These are phyloP conservation scores for Chrysodeixis includens DNA, from an alignment of 2,888 invertebrate genomes.

Conservation along the genomic window DNA sequence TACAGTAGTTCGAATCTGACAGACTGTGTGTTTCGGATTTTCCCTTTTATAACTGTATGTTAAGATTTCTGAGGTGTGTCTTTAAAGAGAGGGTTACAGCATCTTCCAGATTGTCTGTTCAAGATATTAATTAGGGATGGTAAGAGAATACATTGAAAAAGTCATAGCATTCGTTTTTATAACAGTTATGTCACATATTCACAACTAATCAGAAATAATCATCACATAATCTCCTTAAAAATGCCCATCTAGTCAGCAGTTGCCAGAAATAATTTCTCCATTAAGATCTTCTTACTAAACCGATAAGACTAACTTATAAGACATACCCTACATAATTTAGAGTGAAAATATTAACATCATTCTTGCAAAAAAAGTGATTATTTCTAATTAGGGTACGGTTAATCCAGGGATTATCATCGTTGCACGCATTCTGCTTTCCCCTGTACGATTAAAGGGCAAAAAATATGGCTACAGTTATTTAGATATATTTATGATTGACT, in stretches of 20 bases:
- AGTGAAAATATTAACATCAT: constrained; percentile 45
- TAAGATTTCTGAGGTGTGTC: too few species aligned
- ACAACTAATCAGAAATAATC: not conserved
- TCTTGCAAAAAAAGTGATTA: constrained; percentile 46
- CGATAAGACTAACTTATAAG: constrained; percentile 9
- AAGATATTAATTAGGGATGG: too few species aligned
- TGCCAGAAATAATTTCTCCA: not conserved
- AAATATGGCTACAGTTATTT: constrained; percentile 28
- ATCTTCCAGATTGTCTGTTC: too few species aligned
- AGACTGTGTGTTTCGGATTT: constrained; percentile 21
- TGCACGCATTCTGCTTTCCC: constrained; percentile 41
- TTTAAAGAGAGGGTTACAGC: too few species aligned
- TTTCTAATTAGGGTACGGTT: constrained; percentile 53
- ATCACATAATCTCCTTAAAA: not conserved
- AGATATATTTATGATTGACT: constrained; percentile 43
- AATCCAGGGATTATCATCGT: constrained; percentile 52
- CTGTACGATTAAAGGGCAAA: constrained; percentile 40
- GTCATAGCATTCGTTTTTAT: too few species aligned
- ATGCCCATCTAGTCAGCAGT: not conserved
- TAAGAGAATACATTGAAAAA: too few species aligned
- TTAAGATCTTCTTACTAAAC: not conserved
- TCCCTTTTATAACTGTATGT: not conserved
- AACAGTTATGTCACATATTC: not conserved
- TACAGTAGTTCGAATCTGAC: constrained; percentile 23
- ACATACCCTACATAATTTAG: constrained; percentile 30